Base-by-base conservation (phyloP, 2,113 vertebrate genomes). In the Tychaedon coryphoeus region DNA sequence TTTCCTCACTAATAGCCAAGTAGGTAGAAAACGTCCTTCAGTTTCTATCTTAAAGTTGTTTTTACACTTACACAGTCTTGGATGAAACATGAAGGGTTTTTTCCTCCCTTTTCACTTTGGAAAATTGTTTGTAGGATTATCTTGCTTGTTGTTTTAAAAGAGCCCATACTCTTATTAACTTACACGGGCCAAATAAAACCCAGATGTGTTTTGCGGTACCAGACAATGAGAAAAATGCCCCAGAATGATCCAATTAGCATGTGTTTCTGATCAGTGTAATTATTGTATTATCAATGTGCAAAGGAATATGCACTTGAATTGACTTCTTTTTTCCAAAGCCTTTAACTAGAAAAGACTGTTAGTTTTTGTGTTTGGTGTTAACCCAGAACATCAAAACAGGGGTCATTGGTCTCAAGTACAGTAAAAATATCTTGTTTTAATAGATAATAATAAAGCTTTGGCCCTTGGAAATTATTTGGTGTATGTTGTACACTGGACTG, bases 221-320 rank as follows among this genome's bases (percentile, higher is more conserved):
- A 91, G 95, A 95, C 92, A 94, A 92, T 96, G 94, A 97, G 93
- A 97, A 95, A 97, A 96, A 97, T 96, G 72, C 57, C 95, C 75
- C 81, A 86, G 64, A 94, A 80, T 85, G 96, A 93, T 96, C 92
- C 85, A 91, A 92, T 84, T 96, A 94, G 81, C 97, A 97, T 98
- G 89, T 97, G 97, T 97, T 98, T 98, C 90, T 97, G 94, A 97
- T 98, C 91, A 97, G 82, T 93, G 51, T 72, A 91, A 96, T 97
- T 97, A 95, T 62, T 96, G 61, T 77, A 91, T 97, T 98, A 97
- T 97, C 97, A 93, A 64, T 96, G 67, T 96, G 51, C 83, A 96
- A 80, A 92, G 92, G 65, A 71, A 92, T 77, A 96, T 65, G 79
- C 84, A 61, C 76, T 95, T 93, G 60, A 69, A 73, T 69, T 80